Percentiles rank a stretch among this genome's conserved stretches.
These are phyloP conservation scores for Manacus vitellinus DNA, from an alignment of 2,113 vertebrate species.

Conservation along the genomic window DNA sequence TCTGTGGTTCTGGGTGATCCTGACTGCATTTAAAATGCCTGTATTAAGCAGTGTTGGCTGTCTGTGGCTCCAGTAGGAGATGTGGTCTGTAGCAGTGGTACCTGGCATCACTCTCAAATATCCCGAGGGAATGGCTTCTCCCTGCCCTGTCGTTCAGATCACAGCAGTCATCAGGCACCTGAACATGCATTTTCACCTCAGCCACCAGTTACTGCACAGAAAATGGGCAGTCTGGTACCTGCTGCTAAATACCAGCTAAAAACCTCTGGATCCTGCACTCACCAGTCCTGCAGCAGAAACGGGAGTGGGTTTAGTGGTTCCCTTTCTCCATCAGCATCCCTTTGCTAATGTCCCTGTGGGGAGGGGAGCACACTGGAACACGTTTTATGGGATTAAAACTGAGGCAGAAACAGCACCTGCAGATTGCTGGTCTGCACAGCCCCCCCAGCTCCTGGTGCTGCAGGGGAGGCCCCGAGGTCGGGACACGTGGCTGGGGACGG, in stretches of 20 bases:
- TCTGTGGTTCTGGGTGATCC: neutral
- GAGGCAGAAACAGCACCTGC: accelerated
- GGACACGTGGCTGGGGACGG: accelerated
- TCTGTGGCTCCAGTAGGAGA: neutral
- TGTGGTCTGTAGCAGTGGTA: neutral
- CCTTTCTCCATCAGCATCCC: neutral
- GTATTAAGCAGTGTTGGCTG: neutral
- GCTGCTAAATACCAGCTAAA: neutral
- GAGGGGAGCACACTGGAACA: neutral
- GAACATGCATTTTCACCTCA: neutral
- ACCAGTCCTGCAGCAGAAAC: neutral
- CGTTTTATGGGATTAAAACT: neutral
- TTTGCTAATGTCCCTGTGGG: neutral
- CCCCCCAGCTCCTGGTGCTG: neutral
- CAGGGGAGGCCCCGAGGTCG: neutral
- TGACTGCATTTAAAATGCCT: neutral
- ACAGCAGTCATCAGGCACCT: neutral
- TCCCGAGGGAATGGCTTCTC: neutral
- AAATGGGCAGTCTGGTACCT: neutral
- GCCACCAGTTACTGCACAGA: neutral
- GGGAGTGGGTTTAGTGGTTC: neutral
- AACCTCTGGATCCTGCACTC: neutral
- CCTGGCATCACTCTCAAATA: neutral
- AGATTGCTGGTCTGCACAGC: neutral
- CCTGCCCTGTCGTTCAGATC: neutral